phyloP scores from a whole-genome alignment of 2,888 invertebrate species.

The Plusia festucae region DNA sequence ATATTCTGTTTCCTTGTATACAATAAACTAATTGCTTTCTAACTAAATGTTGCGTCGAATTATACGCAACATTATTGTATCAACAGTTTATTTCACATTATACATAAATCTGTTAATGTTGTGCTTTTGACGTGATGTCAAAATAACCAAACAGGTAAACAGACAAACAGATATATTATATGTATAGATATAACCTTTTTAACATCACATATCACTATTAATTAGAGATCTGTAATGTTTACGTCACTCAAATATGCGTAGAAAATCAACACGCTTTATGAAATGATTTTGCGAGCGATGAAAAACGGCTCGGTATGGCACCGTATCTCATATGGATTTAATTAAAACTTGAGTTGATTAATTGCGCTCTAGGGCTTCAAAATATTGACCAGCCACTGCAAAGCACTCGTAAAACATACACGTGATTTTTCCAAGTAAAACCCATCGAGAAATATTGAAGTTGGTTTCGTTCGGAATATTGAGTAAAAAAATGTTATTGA shows the following conservation, averaged over 20 bases:
- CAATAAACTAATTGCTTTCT: no score
- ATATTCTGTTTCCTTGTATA: no score
- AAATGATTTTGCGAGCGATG: conserved; percentile 42
- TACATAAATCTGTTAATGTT: no score
- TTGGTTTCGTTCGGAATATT: conserved; percentile 2
- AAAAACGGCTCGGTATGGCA: conserved; percentile 51
- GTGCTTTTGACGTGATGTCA: no score
- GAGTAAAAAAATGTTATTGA: background rate
- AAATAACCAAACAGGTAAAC: no score
- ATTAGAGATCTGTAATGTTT: background rate
- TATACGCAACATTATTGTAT: no score
- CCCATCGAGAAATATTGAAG: conserved; percentile 11
- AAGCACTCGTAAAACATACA: conserved; percentile 41
- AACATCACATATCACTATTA: background rate
- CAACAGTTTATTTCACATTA: no score
- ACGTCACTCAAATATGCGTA: conserved; percentile 38
- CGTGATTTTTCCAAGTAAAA: conserved; percentile 41
- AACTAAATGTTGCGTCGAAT: no score
- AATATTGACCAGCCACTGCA: conserved; percentile 57
- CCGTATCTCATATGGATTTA: conserved; percentile 56
- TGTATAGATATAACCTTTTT: no score
- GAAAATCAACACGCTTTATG: conserved; percentile 21
- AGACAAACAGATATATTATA: no score
- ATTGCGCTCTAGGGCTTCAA: conserved; percentile 57
- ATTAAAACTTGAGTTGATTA: conserved; percentile 64